Evolutionary conservation across 1,140 invertebrate genomes (phyloP).

Genomic region (Drosophila sproati): DNA sequence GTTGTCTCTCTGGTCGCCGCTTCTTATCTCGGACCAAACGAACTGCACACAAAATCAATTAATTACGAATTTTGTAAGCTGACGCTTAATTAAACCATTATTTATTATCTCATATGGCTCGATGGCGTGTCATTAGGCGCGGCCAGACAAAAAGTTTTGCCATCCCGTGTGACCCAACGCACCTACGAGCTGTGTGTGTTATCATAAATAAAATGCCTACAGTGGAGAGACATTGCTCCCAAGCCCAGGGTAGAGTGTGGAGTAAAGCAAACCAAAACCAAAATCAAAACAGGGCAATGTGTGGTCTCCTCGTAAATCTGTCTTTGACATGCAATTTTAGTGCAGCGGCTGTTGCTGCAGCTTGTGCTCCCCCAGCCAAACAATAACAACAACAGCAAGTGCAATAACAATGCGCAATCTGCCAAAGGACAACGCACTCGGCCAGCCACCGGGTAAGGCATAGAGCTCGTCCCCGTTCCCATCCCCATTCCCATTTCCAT

Average conservation of each 20-base stretch:
- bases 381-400: conserved; percentile 31
- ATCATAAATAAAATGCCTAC: conserved; percentile 72
- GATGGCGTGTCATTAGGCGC: conserved; percentile 40
- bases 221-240: not conserved
- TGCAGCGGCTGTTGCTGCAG: conserved; percentile 80
- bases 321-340: conserved; percentile 81
- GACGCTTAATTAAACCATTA: conserved; percentile 79
- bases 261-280: conserved; percentile 19
- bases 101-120: conserved; percentile 74
- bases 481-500: no score
- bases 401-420: conserved; percentile 62
- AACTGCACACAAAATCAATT: conserved; percentile 69
- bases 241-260: not conserved
- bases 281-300: conserved; percentile 16
- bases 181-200: conserved; percentile 41
- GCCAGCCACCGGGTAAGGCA: conserved; percentile 24
- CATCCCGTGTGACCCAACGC: conserved; percentile 14
- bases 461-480: no score
- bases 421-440: conserved; percentile 75
- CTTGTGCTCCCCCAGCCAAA: conserved; percentile 26
- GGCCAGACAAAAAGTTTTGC: conserved; percentile 42
- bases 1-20: not conserved
- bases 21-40: conserved; percentile 33
- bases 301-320: conserved; percentile 71
- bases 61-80: conserved; percentile 76